Evolutionary conservation across 1,140 invertebrate genomes (phyloP), one percentile per base, ranked within the genome.

Genomic region (Lamellibrachia luymesi): DNA sequence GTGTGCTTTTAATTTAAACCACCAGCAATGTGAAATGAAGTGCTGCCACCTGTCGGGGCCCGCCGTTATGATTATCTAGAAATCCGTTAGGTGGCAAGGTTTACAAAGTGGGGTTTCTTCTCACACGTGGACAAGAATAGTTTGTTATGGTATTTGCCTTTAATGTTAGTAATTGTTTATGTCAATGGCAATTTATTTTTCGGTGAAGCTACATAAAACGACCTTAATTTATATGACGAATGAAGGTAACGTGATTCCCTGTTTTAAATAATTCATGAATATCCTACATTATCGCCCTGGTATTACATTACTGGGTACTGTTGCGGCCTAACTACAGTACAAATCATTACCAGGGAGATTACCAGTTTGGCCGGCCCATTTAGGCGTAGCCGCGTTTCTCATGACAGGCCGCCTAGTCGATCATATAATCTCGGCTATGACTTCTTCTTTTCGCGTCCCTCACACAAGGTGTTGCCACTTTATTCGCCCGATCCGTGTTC

Each of bases 1-100:
- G 38, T 38, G 38, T 38, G 38, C 38, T 38, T 38, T 38, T 38
- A 1, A 38, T 38, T 38, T 38, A 38, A 38, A 38, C 38, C 1
- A 38, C 38, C 38, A 38, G 38, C 38, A 38, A 38, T 38, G 38
- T 80, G 25, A 8, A 80, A 80, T 80, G 25, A 80, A 80, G 64
- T 80, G 64, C 6, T 80, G 64, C 64, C 64, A 80, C 64, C 64
- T 80, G 4, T 80, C 64, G 2, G 64, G 4, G 64, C 13, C 64
- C 7, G 7, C 38, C 98, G 98, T 96, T 95, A 98, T 98, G 64
- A 80, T 13, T 22, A 17, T 80, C 17, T 0, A 17, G 1, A 80
- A 80, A 80, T 80, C 64, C 64, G 64, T 80, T 80, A 80, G 64
- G 17, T 80, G 64, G 64, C 64, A 22, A 80, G 25, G 7, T 80